Base-by-base conservation (phyloP, 2,888 invertebrate genomes). In the Tipula helvola region DNA sequence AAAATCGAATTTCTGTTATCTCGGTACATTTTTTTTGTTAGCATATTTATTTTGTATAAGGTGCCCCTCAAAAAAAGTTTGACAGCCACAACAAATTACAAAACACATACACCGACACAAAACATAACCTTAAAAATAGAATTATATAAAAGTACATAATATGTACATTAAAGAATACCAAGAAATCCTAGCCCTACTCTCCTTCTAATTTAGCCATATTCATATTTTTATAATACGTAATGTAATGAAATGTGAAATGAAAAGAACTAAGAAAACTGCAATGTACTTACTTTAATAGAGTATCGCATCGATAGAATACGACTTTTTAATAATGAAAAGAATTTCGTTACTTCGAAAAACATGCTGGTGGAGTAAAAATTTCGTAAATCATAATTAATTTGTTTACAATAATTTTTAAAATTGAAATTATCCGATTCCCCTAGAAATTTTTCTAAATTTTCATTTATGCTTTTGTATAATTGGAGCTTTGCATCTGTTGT, bases 341-440 rank as follows among this genome's bases (percentile, higher is more conserved):
- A 84, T 39, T 84, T 84, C 36, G 41, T 41, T 39, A 39, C 41
- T 16, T 84, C 84, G 10, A 84, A 84, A 39, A 84, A 84, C 84
- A 84, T 84, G 36, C 84, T 41, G 10, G 36, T 39, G n/a, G 84
- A 84, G 16, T 39, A 84, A 41, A 84, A 84, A 84, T 84, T 84
- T 10, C 39, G 36, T 39, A 84, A 39, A 84, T 84, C 84, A 41
- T 84, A 84, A 16, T 39, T 39, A 84, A 84, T 39, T 84, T 84
- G 84, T 84, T 84, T 84, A 18, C 84, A 84, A 41, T 84, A 84
- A 39, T 84, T 84, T 39, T 84, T 84, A 39, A 84, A 84, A 84
- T 84, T 84, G 10, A 84, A 84, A 41, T 84, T 41, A n/a, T 84
- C 84, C 4, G 36, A 39, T 5, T 84, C 16, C 7, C 41, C 84